phyloP scores from a whole-genome alignment of 2,797 vertebrate genomes.

The Anableps anableps region DNA sequence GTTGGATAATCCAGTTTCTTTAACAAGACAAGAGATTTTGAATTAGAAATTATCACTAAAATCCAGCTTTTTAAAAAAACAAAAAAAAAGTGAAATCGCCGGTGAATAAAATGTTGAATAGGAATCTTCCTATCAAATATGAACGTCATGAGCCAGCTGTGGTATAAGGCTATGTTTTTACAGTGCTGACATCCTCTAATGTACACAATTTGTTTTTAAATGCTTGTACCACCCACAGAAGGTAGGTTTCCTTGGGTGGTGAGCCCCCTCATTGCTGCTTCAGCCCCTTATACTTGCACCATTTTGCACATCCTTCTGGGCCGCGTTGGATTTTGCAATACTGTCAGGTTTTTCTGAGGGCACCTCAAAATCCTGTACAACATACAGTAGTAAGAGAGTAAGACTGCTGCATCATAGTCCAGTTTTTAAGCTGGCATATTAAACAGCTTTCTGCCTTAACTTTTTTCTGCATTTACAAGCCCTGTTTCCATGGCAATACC shows the following conservation, averaged over 20 bases:
- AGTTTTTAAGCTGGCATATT: conserved; percentile 26
- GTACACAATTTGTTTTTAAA: background rate
- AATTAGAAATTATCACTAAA: background rate
- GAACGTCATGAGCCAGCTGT: background rate
- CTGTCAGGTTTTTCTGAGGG: background rate
- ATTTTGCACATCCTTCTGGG: background rate
- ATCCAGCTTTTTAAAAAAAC: background rate
- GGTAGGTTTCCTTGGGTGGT: background rate
- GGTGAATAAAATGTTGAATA: background rate
- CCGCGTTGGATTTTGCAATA: background rate
- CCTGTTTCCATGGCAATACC: conserved; percentile 68
- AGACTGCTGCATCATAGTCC: conserved; percentile 9
- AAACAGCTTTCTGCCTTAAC: conserved; percentile 41
- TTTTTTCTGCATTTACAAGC: conserved; percentile 39
- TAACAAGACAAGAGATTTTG: background rate
- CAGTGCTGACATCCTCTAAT: background rate
- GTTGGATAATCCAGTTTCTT: background rate
- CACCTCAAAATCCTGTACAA: conserved; percentile 11
- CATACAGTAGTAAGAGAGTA: conserved; percentile 1
- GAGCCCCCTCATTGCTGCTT: background rate
- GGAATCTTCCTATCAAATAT: background rate
- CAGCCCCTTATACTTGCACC: background rate
- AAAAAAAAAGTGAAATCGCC: background rate
- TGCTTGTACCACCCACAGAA: background rate
- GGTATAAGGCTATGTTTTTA: background rate